phyloP scores from a whole-genome alignment of 2,888 invertebrate species.

The Smittia aterrima region DNA sequence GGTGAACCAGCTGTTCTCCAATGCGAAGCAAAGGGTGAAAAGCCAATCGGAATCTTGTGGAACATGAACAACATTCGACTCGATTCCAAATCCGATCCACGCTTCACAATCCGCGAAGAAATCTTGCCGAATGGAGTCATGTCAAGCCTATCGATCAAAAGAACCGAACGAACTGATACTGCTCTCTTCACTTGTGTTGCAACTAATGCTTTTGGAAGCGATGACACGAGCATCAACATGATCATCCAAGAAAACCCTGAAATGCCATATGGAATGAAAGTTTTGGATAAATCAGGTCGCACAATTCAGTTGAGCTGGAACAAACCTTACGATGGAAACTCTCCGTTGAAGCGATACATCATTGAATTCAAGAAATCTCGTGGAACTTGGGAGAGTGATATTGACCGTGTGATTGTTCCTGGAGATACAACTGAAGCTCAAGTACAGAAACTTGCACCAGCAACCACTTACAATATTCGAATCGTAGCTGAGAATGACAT shows the following conservation, averaged over 20 bases:
- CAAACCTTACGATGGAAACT: conserved; percentile 88
- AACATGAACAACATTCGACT: conserved; percentile 91
- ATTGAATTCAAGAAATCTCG: conserved; percentile 89
- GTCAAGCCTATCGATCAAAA: conserved; percentile 84
- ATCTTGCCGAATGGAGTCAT: conserved; percentile 83
- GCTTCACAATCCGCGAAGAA: conserved; percentile 83
- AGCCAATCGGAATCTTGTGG: conserved; percentile 92
- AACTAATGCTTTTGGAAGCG: conserved; percentile 90
- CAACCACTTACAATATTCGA: conserved; percentile 88
- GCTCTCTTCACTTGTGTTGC: conserved; percentile 90
- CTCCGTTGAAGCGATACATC: conserved; percentile 82
- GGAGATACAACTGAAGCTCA: conserved; percentile 86
- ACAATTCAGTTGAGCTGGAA: conserved; percentile 91
- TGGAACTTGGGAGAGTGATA: conserved; percentile 77
- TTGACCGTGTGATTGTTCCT: conserved; percentile 85
- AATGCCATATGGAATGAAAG: conserved; percentile 84
- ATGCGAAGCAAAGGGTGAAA: conserved; percentile 91
- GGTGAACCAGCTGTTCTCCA: conserved; percentile 88
- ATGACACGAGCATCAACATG: conserved; percentile 93
- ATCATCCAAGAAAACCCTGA: conserved; percentile 83
- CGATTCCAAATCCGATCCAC: conserved; percentile 84
- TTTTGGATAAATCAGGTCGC: conserved; percentile 85
- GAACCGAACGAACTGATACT: conserved; percentile 84
- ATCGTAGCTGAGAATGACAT: conserved; percentile 93
- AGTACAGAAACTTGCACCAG: conserved; percentile 83